Evolutionary conservation across 2,888 invertebrate genomes (phyloP), one percentile per base, ranked within the genome.

Genomic region (Lycia hirtaria): DNA sequence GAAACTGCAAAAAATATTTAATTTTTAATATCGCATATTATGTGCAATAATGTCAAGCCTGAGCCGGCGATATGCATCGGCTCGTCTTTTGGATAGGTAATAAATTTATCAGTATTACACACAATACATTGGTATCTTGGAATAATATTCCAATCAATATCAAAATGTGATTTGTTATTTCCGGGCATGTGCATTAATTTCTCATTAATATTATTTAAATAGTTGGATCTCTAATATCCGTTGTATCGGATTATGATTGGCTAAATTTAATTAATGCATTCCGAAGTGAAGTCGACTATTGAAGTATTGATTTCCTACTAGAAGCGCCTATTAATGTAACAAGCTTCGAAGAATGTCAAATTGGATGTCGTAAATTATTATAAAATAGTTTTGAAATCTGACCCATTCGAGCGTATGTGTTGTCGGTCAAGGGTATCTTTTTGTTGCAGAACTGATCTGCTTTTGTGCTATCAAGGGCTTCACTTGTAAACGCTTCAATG

Each of bases 331-430:
- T 60, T 68, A 59, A 60, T 60, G 60, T 56, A 67, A 66, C 55
- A 65, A 62, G 61, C 56, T 69, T 44, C 61, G 57, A 71, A 53
- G 48, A 57, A 61, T 68, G 63, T 70, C 77, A 72, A 78, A 77
- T 76, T 68, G 60, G 60, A 28, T 72, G 74, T 78, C 67, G 61
- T 80, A 78, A 83, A 80, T 78, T 71, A 79, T 76, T 78, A 76
- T 76, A 80, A n/a, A 80, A 87, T 80, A 73, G 67, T 71, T 74
- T 79, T 87, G 83, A 88, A 80, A 86, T 87, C 69, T 84, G 79
- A 83, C 81, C 77, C 60, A 61, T 49, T 51, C 56, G 55, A 63
- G 52, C 65, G 62, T 67, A 69, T 73, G 69, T 60, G 65, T 65
- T 72, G 59, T 73, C 67, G 78, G 81, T 85, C 86, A 87, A 87